Conservation (phyloP, 2,797 vertebrate species). For the Anisognathus igniventris region DNA sequence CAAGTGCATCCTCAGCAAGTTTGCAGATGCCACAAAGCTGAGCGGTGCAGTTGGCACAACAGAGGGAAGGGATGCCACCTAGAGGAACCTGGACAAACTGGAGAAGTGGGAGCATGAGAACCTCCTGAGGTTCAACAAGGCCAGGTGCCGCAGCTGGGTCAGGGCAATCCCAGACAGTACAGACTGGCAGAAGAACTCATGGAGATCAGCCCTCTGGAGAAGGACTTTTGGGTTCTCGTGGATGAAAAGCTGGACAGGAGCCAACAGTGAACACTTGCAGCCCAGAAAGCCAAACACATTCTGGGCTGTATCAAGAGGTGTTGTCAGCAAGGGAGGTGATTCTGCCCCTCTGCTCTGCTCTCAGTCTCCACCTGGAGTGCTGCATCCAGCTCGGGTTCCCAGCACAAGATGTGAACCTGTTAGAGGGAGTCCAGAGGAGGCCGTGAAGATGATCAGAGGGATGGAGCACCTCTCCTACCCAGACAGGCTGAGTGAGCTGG, state of each 20-base stretch:
- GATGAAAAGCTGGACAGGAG: background rate
- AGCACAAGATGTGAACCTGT: background rate
- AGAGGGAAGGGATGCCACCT: background rate
- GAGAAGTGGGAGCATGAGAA: background rate
- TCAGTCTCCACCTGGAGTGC: background rate
- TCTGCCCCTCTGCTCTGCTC: background rate
- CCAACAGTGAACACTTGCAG: background rate
- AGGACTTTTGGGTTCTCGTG: background rate
- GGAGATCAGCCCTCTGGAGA: background rate
- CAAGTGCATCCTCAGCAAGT: background rate
- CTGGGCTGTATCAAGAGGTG: background rate
- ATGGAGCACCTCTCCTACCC: background rate
- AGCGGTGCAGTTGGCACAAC: fast-evolving
- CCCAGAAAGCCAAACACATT: background rate
- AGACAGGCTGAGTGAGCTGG: background rate
- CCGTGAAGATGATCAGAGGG: background rate
- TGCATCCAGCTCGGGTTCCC: background rate
- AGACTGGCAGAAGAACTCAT: background rate
- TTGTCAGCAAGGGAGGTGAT: background rate
- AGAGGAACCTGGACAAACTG: background rate
- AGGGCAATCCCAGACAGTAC: background rate
- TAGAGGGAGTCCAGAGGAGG: background rate
- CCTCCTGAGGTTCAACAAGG: background rate
- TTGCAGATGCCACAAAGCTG: background rate
- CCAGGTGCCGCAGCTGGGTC: background rate